Base-by-base conservation (phyloP, 2,888 invertebrate genomes). In the Trissolcus brochymenae region DNA sequence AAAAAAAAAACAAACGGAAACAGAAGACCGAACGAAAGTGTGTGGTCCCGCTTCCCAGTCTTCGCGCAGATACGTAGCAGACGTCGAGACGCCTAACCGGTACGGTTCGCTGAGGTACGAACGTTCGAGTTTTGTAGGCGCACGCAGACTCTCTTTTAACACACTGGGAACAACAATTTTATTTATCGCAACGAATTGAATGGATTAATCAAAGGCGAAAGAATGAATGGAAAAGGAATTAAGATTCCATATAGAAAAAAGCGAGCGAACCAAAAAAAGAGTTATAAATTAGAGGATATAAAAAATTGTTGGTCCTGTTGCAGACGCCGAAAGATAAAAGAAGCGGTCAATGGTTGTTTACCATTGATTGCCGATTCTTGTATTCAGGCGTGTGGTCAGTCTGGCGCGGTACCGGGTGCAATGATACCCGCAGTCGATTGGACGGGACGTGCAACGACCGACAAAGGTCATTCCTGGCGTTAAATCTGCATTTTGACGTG, bases 391-490 rank as follows among this genome's bases (percentile, higher is more conserved):
- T 59, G 62, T 70, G 74, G 74, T 76, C 65, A 59, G 72, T 74
- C 76, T 65, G 77, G 76, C 62, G 75, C 77, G 76, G 79, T 81
- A 80, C 76, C 74, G 80, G 78, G 80, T 80, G 78, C 79, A 79
- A 75, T 73, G 67, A 72, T 80, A 80, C 76, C 70, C 67, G 71
- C 66, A 53, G 65, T 29, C 74, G 78, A 78, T 78, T 75, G 77
- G 79, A 77, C 75, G 78, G 81, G 79, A 84, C 85, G 86, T 85
- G 85, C 87, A 85, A 86, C 82, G 85, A 85, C 87, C 85, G 85
- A 84, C 82, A 87, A 86, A 86, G 84, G 86, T 84, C 87, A 85
- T 78, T 82, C 82, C 79, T 81, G 71, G 78, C 82, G 81, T 84
- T 83, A 83, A 84, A 85, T 85, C 81, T 82, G 82, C 84, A 83